Base-by-base conservation (phyloP, 2,888 invertebrate genomes). In the Lithosia quadra region DNA sequence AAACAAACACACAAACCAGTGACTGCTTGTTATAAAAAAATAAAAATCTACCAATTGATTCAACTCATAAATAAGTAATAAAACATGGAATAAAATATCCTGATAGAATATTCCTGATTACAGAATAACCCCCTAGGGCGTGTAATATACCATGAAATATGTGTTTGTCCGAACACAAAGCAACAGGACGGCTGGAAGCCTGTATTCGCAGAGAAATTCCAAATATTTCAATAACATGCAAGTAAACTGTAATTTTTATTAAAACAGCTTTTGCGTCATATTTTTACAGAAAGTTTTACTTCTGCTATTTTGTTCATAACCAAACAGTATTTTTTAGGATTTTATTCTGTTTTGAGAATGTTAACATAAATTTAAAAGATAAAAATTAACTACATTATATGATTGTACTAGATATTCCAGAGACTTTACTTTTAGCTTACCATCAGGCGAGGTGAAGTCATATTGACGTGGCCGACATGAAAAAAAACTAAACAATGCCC, bases 171-270 rank as follows among this genome's bases (percentile, higher is more conserved):
- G 82, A 82, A 81, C 84, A 89, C 87, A 90, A 89, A 88, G 88
- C 85, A 88, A 85, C 85, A 85, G 77, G 77, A 84, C 79, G 79
- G 75, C 76, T 62, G 73, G 76, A 72, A 69, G 74, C 68, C 74
- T 78, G 80, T 82, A 75, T 79, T 83, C 80, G 78, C 72, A 71
- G 81, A 76, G 84, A 85, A 84, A 89, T 90, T 85, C 80, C 80
- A 86, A 89, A 89, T 88, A 90, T 91, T 91, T 88, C 89, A 89
- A 91, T 92, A 88, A 77, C 80, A 75, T 75, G 73, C 77, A 78
- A 80, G 78, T 80, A 76, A 80, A 84, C 78, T 80, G 79, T 76
- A 77, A 79, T 73, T 82, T 63, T 33, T 21, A 33, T 39, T 39
- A 60, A 60, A 60, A 11, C 8, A 53, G 28, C 13, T n/a, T 21